Conservation (phyloP, 2,888 invertebrate species). For the Dilophus febrilis region DNA sequence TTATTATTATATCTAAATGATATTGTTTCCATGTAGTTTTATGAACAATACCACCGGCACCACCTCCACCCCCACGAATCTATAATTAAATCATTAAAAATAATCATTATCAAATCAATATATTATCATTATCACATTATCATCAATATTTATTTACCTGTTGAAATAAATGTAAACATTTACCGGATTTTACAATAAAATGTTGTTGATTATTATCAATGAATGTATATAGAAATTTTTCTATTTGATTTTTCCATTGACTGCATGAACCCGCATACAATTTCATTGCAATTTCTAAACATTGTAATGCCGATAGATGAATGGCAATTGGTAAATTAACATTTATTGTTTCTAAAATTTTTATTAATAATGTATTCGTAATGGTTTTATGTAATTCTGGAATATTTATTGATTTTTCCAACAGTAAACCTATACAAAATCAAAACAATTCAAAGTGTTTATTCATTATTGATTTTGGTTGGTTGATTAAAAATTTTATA, state of each 20-base stretch:
- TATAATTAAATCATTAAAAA: no score
- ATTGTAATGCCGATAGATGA: slow-evolving; percentile 14
- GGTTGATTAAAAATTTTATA: no score
- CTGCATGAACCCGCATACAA: slow-evolving; percentile 19
- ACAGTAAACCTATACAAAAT: slow-evolving; percentile 14
- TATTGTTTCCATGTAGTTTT: slow-evolving; percentile 20
- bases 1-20: slow-evolving; percentile 16
- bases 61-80: slow-evolving; percentile 18
- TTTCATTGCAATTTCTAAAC: slow-evolving; percentile 17
- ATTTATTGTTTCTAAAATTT: slow-evolving; percentile 16
- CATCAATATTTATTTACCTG: slow-evolving; percentile 15
- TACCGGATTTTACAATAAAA: slow-evolving; percentile 15
- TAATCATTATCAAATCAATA: no score
- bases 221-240: slow-evolving; percentile 17
- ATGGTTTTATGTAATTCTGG: slow-evolving; percentile 19
- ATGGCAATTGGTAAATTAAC: slow-evolving; percentile 8
- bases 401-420: slow-evolving; percentile 14
- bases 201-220: slow-evolving; percentile 14
- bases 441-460: no score
- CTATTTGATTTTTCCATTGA: slow-evolving; percentile 14
- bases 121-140: no score
- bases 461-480: no score
- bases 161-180: slow-evolving; percentile 22
- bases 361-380: slow-evolving; percentile 14
- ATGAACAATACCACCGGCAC: slow-evolving; percentile 17